phyloP scores from a whole-genome alignment of 1,140 invertebrate genomes.

The Hyposmocoma kahamanoa region DNA sequence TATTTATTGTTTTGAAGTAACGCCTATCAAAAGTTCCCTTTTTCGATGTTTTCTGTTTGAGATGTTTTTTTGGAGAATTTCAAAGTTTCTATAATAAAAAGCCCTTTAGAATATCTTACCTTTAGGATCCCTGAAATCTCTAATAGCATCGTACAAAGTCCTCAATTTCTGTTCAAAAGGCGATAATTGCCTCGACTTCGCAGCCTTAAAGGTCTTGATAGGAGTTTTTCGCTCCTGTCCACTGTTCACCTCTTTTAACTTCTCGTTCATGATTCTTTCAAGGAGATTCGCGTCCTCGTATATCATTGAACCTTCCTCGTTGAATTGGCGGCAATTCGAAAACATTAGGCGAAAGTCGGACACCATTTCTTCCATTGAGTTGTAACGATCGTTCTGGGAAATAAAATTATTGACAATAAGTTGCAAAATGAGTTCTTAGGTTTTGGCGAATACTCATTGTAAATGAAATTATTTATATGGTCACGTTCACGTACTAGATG shows the following conservation, averaged over 20 bases:
- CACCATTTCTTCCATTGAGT: slow-evolving; percentile 76
- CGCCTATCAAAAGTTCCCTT: too few relatives aligned
- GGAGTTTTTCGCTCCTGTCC: slow-evolving; percentile 39
- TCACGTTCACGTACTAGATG: too few relatives aligned
- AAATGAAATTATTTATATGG: too few relatives aligned
- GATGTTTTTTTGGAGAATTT: too few relatives aligned
- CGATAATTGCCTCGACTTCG: slow-evolving; percentile 56
- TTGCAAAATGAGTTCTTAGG: too few relatives aligned
- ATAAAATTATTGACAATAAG: too few relatives aligned
- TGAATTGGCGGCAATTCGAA: slow-evolving; percentile 95
- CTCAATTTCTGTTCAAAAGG: slow-evolving; percentile 85
- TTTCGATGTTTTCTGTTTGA: too few relatives aligned
- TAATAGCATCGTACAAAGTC: slow-evolving; percentile 91
- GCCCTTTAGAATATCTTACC: slow-evolving; percentile 54
- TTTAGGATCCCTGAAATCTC: slow-evolving; percentile 92
- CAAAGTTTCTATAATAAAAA: too few relatives aligned
- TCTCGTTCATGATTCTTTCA: slow-evolving; percentile 89
- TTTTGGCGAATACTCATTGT: too few relatives aligned
- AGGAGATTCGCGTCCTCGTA: slow-evolving; percentile 94
- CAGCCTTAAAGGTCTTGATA: slow-evolving; percentile 36
- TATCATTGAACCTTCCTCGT: slow-evolving; percentile 96
- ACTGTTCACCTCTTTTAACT: slow-evolving; percentile 81
- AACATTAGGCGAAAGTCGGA: slow-evolving; percentile 90
- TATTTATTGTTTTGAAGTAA: too few relatives aligned
- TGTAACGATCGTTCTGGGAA: slow-evolving; percentile 75